These are phyloP conservation scores for Orthosia incerta DNA, from an alignment of 2,888 invertebrate species.

Conservation along the genomic window DNA sequence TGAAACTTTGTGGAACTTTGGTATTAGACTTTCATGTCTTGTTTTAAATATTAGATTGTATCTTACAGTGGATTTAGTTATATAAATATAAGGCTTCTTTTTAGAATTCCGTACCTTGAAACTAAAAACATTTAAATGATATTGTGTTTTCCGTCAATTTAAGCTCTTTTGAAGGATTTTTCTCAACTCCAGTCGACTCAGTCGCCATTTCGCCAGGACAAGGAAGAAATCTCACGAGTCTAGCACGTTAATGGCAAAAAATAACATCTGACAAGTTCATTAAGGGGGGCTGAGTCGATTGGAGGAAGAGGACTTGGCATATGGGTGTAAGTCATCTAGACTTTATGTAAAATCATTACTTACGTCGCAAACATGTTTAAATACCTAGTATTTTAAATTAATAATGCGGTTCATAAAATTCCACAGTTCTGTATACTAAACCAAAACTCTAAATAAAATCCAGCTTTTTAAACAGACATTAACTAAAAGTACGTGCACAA, in stretches of 20 bases:
- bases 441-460: neutral
- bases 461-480: conserved; percentile 5
- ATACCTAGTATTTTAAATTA: neutral
- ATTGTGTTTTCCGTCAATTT: no score
- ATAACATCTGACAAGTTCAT: no score
- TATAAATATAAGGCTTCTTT: conserved; percentile 12
- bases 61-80: conserved; percentile 13
- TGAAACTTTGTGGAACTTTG: conserved; percentile 25
- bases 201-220: no score
- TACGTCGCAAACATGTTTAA: no score
- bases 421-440: neutral
- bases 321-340: no score
- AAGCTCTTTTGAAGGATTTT: no score
- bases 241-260: no score
- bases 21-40: conserved; percentile 43
- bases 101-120: neutral
- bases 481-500: conserved; percentile 23
- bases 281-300: no score
- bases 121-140: neutral
- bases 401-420: neutral
- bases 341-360: no score
- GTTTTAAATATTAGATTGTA: conserved; percentile 38
- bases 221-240: no score
- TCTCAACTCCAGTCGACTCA: no score
- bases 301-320: no score